Evolutionary conservation across 2,888 invertebrate species (phyloP).

Genomic region (Rhagonycha lutea): DNA sequence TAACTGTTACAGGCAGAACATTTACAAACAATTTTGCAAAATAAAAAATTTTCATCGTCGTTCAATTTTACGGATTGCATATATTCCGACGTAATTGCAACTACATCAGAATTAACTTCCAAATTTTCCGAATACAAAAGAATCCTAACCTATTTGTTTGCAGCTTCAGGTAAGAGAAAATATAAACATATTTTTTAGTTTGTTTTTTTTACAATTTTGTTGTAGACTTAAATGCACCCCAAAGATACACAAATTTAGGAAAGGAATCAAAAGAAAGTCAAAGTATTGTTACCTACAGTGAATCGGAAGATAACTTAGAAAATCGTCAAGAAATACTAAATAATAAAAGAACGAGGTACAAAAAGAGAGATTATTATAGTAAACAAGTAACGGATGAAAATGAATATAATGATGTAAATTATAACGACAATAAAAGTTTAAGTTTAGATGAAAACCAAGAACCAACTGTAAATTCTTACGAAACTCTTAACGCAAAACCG

Average conservation of each 20-base stretch:
- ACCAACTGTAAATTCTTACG: not conserved
- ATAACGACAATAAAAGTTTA: not conserved
- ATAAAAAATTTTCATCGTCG: not conserved
- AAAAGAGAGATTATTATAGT: constrained; percentile 43
- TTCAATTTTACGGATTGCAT: constrained; percentile 15
- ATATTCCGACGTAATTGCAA: constrained; percentile 28
- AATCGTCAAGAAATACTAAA: not conserved
- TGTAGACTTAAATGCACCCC: constrained; percentile 34
- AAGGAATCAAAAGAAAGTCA: not conserved
- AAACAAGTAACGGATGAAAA: constrained; percentile 42
- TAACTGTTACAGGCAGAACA: constrained; percentile 40
- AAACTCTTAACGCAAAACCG: constrained; percentile 33
- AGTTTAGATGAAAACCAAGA: not conserved
- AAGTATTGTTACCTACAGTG: not conserved
- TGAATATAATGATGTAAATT: constrained; percentile 38
- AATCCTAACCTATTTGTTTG: constrained; percentile 52
- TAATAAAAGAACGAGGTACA: constrained; percentile 45
- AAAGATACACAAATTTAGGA: not conserved
- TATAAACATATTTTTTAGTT: not conserved
- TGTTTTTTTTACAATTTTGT: not conserved
- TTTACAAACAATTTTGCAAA: constrained; percentile 33
- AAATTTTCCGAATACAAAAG: constrained; percentile 55
- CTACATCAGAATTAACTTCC: constrained; percentile 37
- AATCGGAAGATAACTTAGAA: not conserved
- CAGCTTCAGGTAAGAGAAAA: constrained; percentile 48